Conservation (phyloP, 2,888 invertebrate species). For the Calameuta idolon region DNA sequence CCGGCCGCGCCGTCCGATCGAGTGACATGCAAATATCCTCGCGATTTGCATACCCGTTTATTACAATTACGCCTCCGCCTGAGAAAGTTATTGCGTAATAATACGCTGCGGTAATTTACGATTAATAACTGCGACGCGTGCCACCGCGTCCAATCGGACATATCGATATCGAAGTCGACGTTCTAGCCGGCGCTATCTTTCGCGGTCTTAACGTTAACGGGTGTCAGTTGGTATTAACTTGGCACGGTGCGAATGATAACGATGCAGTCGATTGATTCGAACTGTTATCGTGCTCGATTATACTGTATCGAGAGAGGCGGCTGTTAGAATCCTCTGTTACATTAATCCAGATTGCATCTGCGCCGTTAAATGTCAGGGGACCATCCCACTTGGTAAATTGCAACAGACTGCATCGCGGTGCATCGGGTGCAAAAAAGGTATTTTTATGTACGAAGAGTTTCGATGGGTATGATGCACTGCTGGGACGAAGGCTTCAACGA, state of each 20-base stretch:
- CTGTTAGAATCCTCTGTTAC: too few species aligned
- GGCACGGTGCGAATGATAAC: too few species aligned
- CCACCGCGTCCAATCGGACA: background rate
- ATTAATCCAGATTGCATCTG: too few species aligned
- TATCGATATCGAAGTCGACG: background rate
- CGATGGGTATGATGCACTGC: too few species aligned
- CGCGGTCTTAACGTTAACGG: background rate
- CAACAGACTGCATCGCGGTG: too few species aligned
- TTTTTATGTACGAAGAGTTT: too few species aligned
- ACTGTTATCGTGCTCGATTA: too few species aligned
- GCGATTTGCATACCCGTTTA: conserved; percentile 47
- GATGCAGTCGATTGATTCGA: too few species aligned
- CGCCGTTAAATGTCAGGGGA: background rate
- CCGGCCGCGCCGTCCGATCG: conserved; percentile 28
- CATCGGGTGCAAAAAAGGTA: too few species aligned
- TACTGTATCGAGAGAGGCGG: too few species aligned
- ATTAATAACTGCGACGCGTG: conserved; percentile 5
- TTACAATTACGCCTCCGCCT: conserved; percentile 41
- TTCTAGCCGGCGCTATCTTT: background rate
- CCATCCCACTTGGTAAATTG: background rate
- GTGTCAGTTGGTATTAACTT: too few species aligned
- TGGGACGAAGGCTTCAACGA: background rate
- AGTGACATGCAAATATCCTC: conserved; percentile 38
- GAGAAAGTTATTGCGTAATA: conserved; percentile 25
- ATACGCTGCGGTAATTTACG: background rate